phyloP scores from a whole-genome alignment of 2,113 vertebrate genomes.

The Sardina pilchardus region DNA sequence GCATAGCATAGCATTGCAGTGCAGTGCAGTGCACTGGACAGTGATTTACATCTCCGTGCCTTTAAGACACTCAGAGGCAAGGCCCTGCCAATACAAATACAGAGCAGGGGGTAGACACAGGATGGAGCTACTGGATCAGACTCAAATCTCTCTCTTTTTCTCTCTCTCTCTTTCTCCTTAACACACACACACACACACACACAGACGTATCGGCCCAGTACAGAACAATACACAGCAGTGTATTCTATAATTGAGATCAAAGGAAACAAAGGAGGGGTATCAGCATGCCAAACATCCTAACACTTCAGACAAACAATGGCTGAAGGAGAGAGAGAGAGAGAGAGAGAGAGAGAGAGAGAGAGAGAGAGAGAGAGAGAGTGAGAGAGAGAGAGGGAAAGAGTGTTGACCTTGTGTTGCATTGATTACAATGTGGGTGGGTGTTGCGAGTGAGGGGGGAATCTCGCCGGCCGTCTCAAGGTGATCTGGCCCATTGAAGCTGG shows the following conservation, averaged over 20 bases:
- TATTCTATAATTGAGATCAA: background rate
- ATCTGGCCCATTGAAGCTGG: background rate
- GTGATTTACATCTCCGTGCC: background rate
- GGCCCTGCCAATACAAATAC: slow-evolving; percentile 4
- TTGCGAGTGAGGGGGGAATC: background rate
- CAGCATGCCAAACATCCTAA: background rate
- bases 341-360: background rate
- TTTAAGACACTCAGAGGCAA: background rate
- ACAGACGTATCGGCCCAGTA: background rate
- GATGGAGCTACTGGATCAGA: slow-evolving; percentile 10
- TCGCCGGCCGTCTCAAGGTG: slow-evolving; percentile 22
- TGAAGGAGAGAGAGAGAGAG: background rate
- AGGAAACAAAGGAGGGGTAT: background rate
- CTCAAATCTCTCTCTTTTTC: background rate
- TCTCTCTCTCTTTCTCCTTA: background rate
- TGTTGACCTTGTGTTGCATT: background rate
- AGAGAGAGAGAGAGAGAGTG: background rate
- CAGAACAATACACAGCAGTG: background rate
- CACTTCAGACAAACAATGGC: background rate
- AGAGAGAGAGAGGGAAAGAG: slow-evolving; percentile 27
- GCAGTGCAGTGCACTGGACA: background rate
- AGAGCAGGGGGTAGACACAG: slow-evolving; percentile 1
- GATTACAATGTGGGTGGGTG: background rate
- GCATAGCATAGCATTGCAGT: too few species aligned
- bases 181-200: slow-evolving; percentile 8